Evolutionary conservation across 2,113 vertebrate genomes (phyloP), one percentile per base, ranked within the genome.

Genomic region (Rhinopithecus roxellana): DNA sequence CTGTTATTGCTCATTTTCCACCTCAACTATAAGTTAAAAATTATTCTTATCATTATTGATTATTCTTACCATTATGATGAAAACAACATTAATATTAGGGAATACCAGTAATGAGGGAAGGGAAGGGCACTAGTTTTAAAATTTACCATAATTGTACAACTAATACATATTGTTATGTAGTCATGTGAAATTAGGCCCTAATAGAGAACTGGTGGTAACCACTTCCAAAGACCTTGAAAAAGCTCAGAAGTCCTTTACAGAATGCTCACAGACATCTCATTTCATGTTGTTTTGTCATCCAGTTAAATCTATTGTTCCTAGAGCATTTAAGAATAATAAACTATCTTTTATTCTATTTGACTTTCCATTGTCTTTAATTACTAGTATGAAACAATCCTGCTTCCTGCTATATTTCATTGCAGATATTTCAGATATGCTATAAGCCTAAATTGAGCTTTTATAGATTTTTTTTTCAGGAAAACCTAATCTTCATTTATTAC

Each of bases 301-400:
- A 91, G 70, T 89, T 59, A 59, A 93, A 69, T 61, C 43, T 70
- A 25, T 74, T 79, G 64, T 94, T 89, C 67, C 82, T 88, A 89
- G 67, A 93, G 20, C 69, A 86, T 94, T 95, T 94, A 83, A 85
- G 70, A 78, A 86, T 74, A 94, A 86, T 69, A 79, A 86, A 70
- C 52, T 69, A 59, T 72, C 45, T 86, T 95, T 96, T 82, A 82
- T 94, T 95, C 79, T 57, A 81, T 78, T 92, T 94, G 77, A 84
- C 72, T 95, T 96, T 86, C n/a, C 55, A 90, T 96, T 96, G 95
- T 82, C 70, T 94, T 95, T 89, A 95, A 95, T 97, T 88, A 80
- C 48, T 61, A 83, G 50, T 64, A 67, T 43, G 81, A 90, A 97
- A 95, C 35, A 90, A 43, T 80, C 96, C 94, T 77, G 72, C 59